Evolutionary conservation across 2,888 invertebrate genomes (phyloP), one percentile per base, ranked within the genome.

Genomic region (Diloba caeruleocephala): DNA sequence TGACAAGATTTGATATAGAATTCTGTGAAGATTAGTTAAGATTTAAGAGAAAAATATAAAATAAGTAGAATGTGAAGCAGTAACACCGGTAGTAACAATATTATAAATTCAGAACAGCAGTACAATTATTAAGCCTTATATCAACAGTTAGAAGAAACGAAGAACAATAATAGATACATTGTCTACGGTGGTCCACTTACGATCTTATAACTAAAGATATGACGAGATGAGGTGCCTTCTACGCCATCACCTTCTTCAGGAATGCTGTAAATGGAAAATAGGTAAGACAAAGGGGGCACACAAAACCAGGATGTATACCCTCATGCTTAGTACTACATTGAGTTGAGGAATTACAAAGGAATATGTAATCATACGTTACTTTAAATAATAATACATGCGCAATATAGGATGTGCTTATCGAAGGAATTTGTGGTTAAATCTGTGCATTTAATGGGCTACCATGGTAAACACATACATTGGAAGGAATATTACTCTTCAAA

Each of bases 161-260:
- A 82, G 77, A 76, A 55, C 69, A 79, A 70, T 72, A 48, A 69
- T 72, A 80, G 79, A 76, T 59, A 67, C 69, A 72, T 59, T 74
- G 71, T 74, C 68, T 53, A 49, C 66, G 42, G 53, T 72, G 44
- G 41, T 71, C 66, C 88, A 94, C 94, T 94, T 94, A 94, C 92
- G 93, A 94, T 93, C 94, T 94, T 94, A 94, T 84, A 88, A 89
- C 93, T 94, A 93, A 92, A 90, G 90, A 90, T 87, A 86, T 85
- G 89, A 89, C 81, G 90, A 82, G 80, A 81, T 76, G 84, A 74
- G 84, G 71, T 71, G 80, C 84, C 88, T 83, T 89, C 88, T 92
- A 96, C 94, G 94, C 95, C 95, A 96, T 95, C 93, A 96, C 94
- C 94, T 96, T 96, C 95, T 96, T 96, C 94, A 96, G 95, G 95